Conservation (phyloP, 1,140 invertebrate genomes). For the Drosophila repletoides region DNA sequence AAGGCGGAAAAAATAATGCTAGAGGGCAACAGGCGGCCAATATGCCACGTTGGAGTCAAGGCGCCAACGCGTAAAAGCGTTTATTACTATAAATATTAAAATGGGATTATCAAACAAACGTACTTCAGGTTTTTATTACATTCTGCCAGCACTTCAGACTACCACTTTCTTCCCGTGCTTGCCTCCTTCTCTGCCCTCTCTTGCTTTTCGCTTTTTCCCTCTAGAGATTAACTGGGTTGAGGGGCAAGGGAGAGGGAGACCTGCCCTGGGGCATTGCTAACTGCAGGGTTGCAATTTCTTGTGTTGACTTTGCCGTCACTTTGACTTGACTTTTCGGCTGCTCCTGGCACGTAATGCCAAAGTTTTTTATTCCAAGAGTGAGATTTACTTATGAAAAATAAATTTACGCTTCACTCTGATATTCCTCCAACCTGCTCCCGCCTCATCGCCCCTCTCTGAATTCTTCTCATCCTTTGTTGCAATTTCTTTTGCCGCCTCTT, state of each 20-base stretch:
- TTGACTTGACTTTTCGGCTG: conserved; percentile 53
- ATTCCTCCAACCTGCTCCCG: neutral
- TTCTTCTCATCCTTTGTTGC: conserved; percentile 15
- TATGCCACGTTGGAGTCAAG: conserved; percentile 11
- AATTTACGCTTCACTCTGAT: conserved; percentile 45
- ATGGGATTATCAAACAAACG: conserved; percentile 62
- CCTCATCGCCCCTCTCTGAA: neutral
- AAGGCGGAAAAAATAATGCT: conserved; percentile 15
- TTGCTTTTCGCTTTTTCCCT: neutral
- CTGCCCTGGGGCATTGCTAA: conserved; percentile 33
- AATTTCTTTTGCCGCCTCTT: conserved; percentile 21
- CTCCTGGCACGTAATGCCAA: conserved; percentile 47
- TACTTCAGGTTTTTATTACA: conserved; percentile 65
- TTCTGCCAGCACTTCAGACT: conserved; percentile 24
- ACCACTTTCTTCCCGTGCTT: neutral
- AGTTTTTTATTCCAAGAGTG: conserved; percentile 29
- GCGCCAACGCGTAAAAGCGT: conserved; percentile 56
- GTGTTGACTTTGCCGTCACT: conserved; percentile 60
- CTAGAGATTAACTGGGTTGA: conserved; percentile 26
- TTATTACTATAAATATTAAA: conserved; percentile 71
- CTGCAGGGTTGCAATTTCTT: conserved; percentile 57
- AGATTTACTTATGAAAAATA: conserved; percentile 67
- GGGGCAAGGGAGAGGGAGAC: conserved; percentile 7
- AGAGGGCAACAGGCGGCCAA: conserved; percentile 31
- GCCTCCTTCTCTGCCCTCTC: neutral